phyloP scores from a whole-genome alignment of 2,888 invertebrate species.

The Aphidoletes aphidimyza region DNA sequence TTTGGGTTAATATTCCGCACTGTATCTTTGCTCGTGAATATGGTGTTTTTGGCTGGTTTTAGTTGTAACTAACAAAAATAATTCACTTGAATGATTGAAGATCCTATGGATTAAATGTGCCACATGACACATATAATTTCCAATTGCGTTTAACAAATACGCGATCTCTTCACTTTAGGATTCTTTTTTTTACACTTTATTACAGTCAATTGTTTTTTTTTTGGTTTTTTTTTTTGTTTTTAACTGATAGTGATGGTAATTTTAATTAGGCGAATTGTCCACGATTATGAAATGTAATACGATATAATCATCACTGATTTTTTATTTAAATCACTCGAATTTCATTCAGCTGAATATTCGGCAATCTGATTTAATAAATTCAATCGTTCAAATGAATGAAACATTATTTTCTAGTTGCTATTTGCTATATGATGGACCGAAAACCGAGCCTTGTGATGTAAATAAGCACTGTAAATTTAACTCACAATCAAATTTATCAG shows the following conservation, averaged over 20 bases:
- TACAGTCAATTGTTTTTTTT: background rate
- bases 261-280: slow-evolving; percentile 30
- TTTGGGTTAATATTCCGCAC: slow-evolving; percentile 9
- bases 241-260: background rate
- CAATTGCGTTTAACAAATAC: background rate
- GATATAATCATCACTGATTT: slow-evolving; percentile 52
- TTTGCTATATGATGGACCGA: no score
- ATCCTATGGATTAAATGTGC: background rate
- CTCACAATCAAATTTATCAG: no score
- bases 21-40: background rate
- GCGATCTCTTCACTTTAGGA: background rate
- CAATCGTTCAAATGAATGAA: slow-evolving; percentile 40
- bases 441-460: no score
- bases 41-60: background rate
- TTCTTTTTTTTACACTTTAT: background rate
- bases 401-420: background rate
- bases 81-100: slow-evolving; percentile 54
- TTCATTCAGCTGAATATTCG: slow-evolving; percentile 19
- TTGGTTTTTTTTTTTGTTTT: slow-evolving; percentile 8
- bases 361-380: background rate
- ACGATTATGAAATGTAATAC: slow-evolving; percentile 55
- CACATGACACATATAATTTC: background rate
- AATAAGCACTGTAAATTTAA: no score
- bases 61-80: background rate
- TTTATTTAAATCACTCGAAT: background rate